A percentile compares a stretch with the other conserved stretches of the same genome.
phyloP scores from a whole-genome alignment of 2,888 invertebrate species.

The Eumerus sabulonum region DNA sequence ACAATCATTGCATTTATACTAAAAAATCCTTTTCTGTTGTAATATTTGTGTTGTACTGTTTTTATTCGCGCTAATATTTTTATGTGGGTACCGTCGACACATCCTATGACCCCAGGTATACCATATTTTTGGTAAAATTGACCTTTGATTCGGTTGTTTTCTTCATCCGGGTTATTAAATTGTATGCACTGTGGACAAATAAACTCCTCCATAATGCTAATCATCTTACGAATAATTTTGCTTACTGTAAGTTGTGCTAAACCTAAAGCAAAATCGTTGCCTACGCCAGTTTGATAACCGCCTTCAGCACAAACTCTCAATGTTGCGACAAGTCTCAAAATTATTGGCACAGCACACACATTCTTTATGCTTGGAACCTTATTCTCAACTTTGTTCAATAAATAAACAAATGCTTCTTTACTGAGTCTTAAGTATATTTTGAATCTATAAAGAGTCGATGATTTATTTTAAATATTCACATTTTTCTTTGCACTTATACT shows the following conservation, averaged over 20 bases:
- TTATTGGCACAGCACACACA: background rate
- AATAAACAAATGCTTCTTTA: too few relatives aligned
- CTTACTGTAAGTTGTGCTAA: conserved; percentile 27
- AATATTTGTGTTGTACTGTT: conserved; percentile 3
- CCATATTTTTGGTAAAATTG: conserved; percentile 5
- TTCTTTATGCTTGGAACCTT: background rate
- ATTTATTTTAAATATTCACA: conserved; percentile 7
- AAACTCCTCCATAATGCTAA: conserved; percentile 10
- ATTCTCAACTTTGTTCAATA: conserved; percentile 2
- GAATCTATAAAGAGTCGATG: conserved; percentile 12
- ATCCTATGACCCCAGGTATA: too few relatives aligned
- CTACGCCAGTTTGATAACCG: conserved; percentile 1
- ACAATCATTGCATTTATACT: conserved; percentile 21
- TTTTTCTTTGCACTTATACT: too few relatives aligned
- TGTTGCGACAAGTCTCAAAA: conserved; percentile 20
- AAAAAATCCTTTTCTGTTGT: conserved; percentile 10
- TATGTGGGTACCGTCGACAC: too few relatives aligned
- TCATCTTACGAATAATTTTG: conserved; percentile 6
- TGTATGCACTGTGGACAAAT: conserved; percentile 25
- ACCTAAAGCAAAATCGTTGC: conserved; percentile 7
- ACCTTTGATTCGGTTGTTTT: conserved; percentile 1
- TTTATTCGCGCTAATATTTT: conserved; percentile 12
- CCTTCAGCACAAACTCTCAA: conserved; percentile 11
- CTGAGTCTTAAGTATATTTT: conserved; percentile 22
- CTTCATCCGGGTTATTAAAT: conserved; percentile 3